Base-by-base conservation (phyloP, 1,140 invertebrate genomes). In the Scaptomyza pallida region DNA sequence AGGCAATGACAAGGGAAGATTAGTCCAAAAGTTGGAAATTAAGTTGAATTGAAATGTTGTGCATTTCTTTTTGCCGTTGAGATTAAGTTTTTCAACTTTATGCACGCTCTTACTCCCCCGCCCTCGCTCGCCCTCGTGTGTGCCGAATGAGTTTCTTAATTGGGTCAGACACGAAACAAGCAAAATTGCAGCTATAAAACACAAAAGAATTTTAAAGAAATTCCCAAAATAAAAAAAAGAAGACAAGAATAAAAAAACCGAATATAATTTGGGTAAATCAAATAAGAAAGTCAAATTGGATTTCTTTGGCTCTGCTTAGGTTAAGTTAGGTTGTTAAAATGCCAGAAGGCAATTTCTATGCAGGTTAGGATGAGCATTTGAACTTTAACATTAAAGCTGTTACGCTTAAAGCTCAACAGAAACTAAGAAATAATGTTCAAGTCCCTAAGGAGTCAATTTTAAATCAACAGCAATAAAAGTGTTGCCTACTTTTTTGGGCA, bases 1-100 rank as follows among this genome's bases (percentile, higher is more conserved):
- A 77, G 78, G 74, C 78, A 81, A 81, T 74, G 78, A 82, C 78
- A 82, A 75, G 60, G 61, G 26, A 71, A 81, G 77, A 85, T 85
- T 86, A 77, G 80, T 70, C 76, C 75, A 81, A 81, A 81, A 85
- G 80, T 85, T 85, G 72, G 55, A 80, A 86, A 85, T 85, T 80
- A 80, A 86, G 69, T 80, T 81, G 73, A 77, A 83, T 86, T 80
- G 80, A 79, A 83, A 86, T 86, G 65, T 68, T 64, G 52, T 57
- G 72, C 48, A 30, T 51, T 61, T 19, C 61, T 64, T 15, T n/a
- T 30, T 40, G 19, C 52, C 35, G 40, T 17, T 52, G 48, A 67
- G 63, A 67, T 72, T 60, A 60, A 64, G 63, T 72, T 67, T 69
- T 71, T 65, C 51, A 57, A 71, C 61, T 71, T 71, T 64, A 56